Evolutionary conservation across 2,797 vertebrate species (phyloP), one percentile per base, ranked within the genome.

Genomic region (Macroramphosus scolopax): DNA sequence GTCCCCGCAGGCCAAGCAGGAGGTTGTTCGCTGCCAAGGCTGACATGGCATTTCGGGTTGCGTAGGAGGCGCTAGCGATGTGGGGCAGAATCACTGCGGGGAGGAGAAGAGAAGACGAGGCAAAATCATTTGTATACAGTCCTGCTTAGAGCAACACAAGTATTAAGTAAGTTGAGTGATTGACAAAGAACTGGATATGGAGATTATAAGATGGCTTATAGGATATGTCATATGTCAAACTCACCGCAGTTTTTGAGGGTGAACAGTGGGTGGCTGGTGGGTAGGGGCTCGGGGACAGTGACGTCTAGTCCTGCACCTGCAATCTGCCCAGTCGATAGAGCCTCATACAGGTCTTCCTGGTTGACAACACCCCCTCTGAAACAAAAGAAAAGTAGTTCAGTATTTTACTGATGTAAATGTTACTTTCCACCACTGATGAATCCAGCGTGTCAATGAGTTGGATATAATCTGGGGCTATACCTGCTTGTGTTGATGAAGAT

Each of bases 41-140:
- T 3, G 92, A 91, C 92, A 93, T 93, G 78, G 81, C 79, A 4
- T 92, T 92, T 5, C 92, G 89, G 17, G 92, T 93, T 8, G 69
- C 69, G 28, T 89, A 88, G 11, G 92, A 88, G 3, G 92, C 92
- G 35, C 92, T 93, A 13, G 92, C 92, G 28, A 93, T 82, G 32
- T 93, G 92, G 2, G 92, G 92, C 17, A 93, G 88, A 63, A 93
- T 92, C 49, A 92, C 92, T 93, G 80, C 17, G 53, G 63, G 43
- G 24, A 35, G 30, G 69, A 15, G 47, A n/a, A n/a, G n/a, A n/a
- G n/a, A n/a, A n/a, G n/a, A n/a, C n/a, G n/a, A n/a, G n/a, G n/a
- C n/a, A n/a, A n/a, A n/a, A n/a, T n/a, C n/a, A n/a, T n/a, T n/a
- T n/a, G n/a, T n/a, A n/a, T n/a, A n/a, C n/a, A n/a, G n/a, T n/a